Evolutionary conservation across 2,888 invertebrate species (phyloP).

Genomic region (Pimpla rufipes): DNA sequence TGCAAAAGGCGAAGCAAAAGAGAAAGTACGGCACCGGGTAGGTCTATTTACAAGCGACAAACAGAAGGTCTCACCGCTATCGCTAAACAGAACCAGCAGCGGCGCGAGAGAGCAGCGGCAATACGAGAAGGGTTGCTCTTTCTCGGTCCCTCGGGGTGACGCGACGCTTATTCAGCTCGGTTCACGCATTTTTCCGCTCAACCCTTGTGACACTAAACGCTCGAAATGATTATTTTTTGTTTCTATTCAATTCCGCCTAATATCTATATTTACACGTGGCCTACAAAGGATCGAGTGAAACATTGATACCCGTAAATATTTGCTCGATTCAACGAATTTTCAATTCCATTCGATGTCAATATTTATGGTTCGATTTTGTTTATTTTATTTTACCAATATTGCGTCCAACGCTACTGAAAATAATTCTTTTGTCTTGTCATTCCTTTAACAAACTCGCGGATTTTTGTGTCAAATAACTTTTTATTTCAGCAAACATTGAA

Average conservation of each 20-base stretch:
- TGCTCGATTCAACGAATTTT: background rate
- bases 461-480: no score
- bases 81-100: constrained; percentile 28
- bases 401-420: background rate
- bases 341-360: background rate
- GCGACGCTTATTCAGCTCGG: constrained; percentile 59
- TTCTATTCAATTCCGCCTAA: constrained; percentile 21
- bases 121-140: constrained; percentile 59
- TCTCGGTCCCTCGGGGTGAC: constrained; percentile 49
- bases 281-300: background rate
- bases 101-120: constrained; percentile 20
- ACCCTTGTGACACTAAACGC: constrained; percentile 10
- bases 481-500: no score
- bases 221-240: constrained; percentile 12
- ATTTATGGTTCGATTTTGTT: background rate
- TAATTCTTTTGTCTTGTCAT: no score
- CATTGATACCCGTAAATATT: background rate
- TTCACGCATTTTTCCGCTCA: constrained; percentile 53
- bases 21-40: constrained; percentile 39
- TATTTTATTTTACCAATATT: background rate
- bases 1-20: constrained; percentile 8
- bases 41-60: constrained; percentile 66
- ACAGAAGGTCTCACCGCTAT: constrained; percentile 60
- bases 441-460: no score
- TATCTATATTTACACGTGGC: background rate